Base-by-base conservation (phyloP, 2,797 vertebrate genomes). In the Phrynocephalus guinanensis region DNA sequence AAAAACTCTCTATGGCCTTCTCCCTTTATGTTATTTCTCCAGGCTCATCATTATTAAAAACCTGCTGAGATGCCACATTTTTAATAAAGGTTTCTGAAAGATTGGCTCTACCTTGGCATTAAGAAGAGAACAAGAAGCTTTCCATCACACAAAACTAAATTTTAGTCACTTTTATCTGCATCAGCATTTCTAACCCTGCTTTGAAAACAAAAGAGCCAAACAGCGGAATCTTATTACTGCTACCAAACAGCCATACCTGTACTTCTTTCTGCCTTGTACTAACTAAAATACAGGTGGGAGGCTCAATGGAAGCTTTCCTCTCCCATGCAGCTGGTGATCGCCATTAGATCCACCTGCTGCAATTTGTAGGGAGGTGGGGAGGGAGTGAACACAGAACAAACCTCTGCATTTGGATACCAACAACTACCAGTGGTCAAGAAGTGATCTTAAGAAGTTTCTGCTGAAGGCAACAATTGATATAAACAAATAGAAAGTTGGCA, bases 61-160 rank as follows among this genome's bases (percentile, higher is more conserved):
- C 52, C 52, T 56, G 52, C 52, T 56, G 85, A 92, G 90, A 94
- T 82, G 90, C 89, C 90, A 91, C 78, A 83, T 93, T 79, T 84
- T 90, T 15, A 44, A 50, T 48, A 30, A 15, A 30, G 52, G 9
- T 33, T 3, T 22, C 28, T 78, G 87, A 95, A 94, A 83, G 86
- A 91, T 94, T 90, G 90, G 89, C 92, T 87, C 93, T 68, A 73
- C 18, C 81, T 78, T 91, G 38, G 38, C 38, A 93, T 94, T 93
- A 94, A 94, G 93, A 92, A 94, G 89, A 90, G 90, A 38, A 81
- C 48, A 91, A 86, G 87, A 89, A 91, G 91, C 91, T 92, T 95
- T 95, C 93, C 88, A 93, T 94, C 91, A 93, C 92, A 94, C 86
- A 87, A 95, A 95, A 92, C 90, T 93, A 91, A 95, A 95, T 95